Base-by-base conservation (phyloP, 2,888 invertebrate species). In the Caenorhabditis parvicauda region DNA sequence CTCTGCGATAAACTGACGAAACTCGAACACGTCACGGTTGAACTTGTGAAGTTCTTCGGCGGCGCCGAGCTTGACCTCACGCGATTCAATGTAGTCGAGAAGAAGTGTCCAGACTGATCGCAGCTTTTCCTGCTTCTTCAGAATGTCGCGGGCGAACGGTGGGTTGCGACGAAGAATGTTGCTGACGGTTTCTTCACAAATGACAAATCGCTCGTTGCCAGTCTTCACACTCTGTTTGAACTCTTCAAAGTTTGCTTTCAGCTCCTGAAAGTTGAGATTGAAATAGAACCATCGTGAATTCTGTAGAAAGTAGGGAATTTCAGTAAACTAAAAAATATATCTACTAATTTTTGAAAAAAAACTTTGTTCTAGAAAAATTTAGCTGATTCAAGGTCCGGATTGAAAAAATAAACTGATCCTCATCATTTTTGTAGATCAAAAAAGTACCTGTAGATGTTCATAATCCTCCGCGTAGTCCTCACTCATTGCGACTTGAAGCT, bases 11-110 rank as follows among this genome's bases (percentile, higher is more conserved):
- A 72, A 64, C 54, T 80, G 75, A 43, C 69, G 70, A 54, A 76
- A 71, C 56, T 78, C 78, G 38, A 66, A 69, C 28, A 75, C 75
- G 48, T 79, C 76, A 90, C 94, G 88, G 84, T 96, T 95, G 87
- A 94, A 96, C 53, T 93, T 87, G 83, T 96, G 96, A 69, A 96
- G 92, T 84, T 95, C 93, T 9, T 91, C 94, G 1, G 96, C 96
- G 0, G 92, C 95, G 80, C 89, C 88, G 37, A 98, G 85, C 39
- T 92, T 89, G 62, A 89, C 88, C 67, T 91, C 91, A 14, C 95
- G 87, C 46, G 89, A 88, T 72, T 89, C 89, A 57, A 95, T 89
- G 80, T 91, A 88, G 48, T 90, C 89, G 47, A 92, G 86, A 0
- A 96, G 87, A 43, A 89, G 88, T 67, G 90, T 89, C 95, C 96